Conservation (phyloP, 2,888 invertebrate genomes). For the Cataglyphis altisquamis region DNA sequence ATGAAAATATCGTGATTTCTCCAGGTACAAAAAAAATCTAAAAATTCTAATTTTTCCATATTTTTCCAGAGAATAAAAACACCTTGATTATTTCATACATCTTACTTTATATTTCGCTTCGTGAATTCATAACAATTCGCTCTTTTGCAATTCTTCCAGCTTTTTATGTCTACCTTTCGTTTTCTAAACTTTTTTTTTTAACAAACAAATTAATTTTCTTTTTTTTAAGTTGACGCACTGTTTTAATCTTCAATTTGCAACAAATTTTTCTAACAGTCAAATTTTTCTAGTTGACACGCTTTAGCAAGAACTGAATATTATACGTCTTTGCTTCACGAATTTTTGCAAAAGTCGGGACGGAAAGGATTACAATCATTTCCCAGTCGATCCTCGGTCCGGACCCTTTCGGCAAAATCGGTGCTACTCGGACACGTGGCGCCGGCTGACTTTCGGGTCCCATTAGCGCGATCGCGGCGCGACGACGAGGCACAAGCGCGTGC, state of each 20-base stretch:
- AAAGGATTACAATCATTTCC: constrained; percentile 14
- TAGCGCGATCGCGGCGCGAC: constrained; percentile 69
- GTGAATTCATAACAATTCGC: background rate
- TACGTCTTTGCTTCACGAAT: background rate
- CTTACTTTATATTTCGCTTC: background rate
- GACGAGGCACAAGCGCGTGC: constrained; percentile 55
- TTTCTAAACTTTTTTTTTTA: constrained; percentile 5
- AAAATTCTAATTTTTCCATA: too few species aligned
- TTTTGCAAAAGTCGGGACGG: background rate
- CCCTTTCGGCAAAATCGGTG: constrained; percentile 50
- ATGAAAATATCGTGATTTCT: too few species aligned
- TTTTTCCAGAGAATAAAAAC: too few species aligned
- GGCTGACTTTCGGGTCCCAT: constrained; percentile 75
- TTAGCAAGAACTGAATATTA: background rate
- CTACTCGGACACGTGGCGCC: constrained; percentile 74
- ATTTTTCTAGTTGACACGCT: background rate
- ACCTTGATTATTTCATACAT: background rate
- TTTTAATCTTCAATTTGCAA: constrained; percentile 36
- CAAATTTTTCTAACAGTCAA: background rate
- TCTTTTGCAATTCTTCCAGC: background rate
- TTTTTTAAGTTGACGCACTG: constrained; percentile 46
- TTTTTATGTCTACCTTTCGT: background rate
- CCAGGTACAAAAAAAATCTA: too few species aligned
- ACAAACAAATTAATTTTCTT: background rate
- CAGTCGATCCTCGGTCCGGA: background rate